A percentile compares a stretch with the other conserved stretches of the same genome.
These are phyloP conservation scores for Drosophila paulistorum DNA, from an alignment of 1,140 invertebrate genomes.

Conservation along the genomic window DNA sequence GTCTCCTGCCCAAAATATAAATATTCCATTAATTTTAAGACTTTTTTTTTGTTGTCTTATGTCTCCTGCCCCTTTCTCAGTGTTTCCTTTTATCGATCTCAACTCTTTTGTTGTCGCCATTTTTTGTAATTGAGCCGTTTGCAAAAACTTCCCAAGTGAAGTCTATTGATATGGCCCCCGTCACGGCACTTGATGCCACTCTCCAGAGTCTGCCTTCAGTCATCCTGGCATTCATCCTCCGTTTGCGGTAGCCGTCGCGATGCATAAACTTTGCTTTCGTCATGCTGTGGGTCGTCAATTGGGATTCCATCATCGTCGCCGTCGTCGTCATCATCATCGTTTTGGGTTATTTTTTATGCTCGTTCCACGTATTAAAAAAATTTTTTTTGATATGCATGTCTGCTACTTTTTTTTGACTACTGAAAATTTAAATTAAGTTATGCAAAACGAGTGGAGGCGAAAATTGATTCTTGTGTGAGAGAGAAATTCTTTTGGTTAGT, in stretches of 20 bases:
- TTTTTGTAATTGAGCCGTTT: constrained; percentile 71
- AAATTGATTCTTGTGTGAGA: not conserved
- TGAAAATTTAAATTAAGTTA: constrained; percentile 44
- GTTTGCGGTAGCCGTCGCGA: constrained; percentile 50
- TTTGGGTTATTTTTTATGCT: constrained; percentile 55
- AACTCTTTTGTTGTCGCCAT: constrained; percentile 60
- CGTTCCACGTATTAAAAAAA: constrained; percentile 33
- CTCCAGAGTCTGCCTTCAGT: constrained; percentile 17
- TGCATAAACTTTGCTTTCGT: constrained; percentile 66
- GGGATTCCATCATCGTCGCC: constrained; percentile 8
- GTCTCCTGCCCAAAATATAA: not conserved
- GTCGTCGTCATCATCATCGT: constrained; percentile 7
- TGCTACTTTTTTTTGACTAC: constrained; percentile 65
- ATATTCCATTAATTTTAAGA: constrained; percentile 55
- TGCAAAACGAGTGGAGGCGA: constrained; percentile 37
- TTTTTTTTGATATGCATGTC: constrained; percentile 12
- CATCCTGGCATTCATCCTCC: constrained; percentile 25
- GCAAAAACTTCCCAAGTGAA: constrained; percentile 32
- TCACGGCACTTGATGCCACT: constrained; percentile 1
- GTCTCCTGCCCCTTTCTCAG: not conserved
- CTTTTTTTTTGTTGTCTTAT: not conserved
- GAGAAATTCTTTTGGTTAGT: not conserved
- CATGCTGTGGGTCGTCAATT: constrained; percentile 33
- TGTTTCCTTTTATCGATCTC: constrained; percentile 7
- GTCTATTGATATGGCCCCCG: constrained; percentile 61